Base-by-base conservation (phyloP, 2,113 vertebrate species). In the Cariama cristata region DNA sequence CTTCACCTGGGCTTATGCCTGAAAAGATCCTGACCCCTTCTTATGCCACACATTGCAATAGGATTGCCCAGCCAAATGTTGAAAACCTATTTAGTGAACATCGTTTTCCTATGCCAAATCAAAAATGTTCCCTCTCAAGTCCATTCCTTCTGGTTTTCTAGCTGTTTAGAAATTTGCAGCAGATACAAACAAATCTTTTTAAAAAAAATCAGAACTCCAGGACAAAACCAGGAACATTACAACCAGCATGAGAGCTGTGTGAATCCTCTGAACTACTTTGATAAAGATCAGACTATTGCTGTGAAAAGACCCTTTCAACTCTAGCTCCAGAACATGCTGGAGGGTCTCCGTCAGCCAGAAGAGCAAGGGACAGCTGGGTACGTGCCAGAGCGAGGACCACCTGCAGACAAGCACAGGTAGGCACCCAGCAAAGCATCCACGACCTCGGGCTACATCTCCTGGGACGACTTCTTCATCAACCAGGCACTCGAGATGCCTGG, bases 1-100 rank as follows among this genome's bases (percentile, higher is more conserved):
- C 92, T 62, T 94, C 87, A 97, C 95, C 93, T 96, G 95, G 62
- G 91, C 26, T 91, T 76, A 72, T 1, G 91, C 75, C 77, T 96
- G 86, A 73, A 69, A 96, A 90, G 77, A 93, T 91, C 80, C 74
- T 58, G 66, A 82, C 71, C 87, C 63, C 50, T 93, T 93, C 81
- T 90, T 93, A 93, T 90, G 93, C 28, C 47, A 91, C 60, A 66
- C 30, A 73, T 27, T 86, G 86, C 50, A 79, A 58, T 5, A 82
- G 81, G 74, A 87, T 63, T 93, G 89, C 91, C 86, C 84, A 87
- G 68, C 44, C 94, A 97, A 95, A 97, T 93, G 87, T 6, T 88
- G 74, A 76, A 96, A 94, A 68, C 9, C 20, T 74, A 40, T 59
- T 95, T 67, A 76, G 9, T 16, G n/a, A 93, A 75, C 35, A 74